Evolutionary conservation across 2,888 invertebrate genomes (phyloP).

Genomic region (Resseliella maxima): DNA sequence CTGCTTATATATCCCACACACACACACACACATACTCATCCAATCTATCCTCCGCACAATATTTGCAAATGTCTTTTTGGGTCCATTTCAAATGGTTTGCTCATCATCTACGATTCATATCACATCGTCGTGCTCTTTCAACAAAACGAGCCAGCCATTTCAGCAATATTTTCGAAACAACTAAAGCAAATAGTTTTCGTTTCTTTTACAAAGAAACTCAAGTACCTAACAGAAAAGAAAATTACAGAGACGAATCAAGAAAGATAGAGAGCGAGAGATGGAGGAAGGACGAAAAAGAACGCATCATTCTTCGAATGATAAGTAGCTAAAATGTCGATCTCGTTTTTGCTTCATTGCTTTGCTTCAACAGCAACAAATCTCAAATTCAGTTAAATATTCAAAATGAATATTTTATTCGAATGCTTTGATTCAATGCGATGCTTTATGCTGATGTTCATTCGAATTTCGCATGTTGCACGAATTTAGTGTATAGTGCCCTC

Average conservation of each 20-base stretch:
- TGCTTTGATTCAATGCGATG: background rate
- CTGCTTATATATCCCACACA: constrained; percentile 14
- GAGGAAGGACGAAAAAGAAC: background rate
- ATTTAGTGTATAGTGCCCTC: background rate
- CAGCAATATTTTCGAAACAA: constrained; percentile 13
- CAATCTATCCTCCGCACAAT: background rate
- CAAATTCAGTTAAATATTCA: constrained; percentile 46
- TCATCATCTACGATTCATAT: constrained; percentile 31
- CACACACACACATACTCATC: background rate
- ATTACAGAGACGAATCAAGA: background rate
- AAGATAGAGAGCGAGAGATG: background rate
- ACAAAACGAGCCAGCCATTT: background rate
- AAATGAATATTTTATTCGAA: constrained; percentile 38
- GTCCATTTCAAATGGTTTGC: background rate
- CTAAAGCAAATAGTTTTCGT: constrained; percentile 28
- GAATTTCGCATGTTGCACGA: constrained; percentile 1
- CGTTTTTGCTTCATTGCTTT: constrained; percentile 25
- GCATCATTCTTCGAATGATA: constrained; percentile 27
- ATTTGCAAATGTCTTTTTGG: background rate
- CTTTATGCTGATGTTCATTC: background rate
- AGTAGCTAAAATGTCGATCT: constrained; percentile 42
- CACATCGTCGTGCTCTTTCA: constrained; percentile 49
- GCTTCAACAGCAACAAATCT: constrained; percentile 19
- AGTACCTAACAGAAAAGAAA: background rate
- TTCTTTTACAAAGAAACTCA: background rate